Percentiles rank a stretch among this genome's conserved stretches.
Conservation (phyloP, 2,888 invertebrate species). For the Scaptomyza caliginosa region DNA sequence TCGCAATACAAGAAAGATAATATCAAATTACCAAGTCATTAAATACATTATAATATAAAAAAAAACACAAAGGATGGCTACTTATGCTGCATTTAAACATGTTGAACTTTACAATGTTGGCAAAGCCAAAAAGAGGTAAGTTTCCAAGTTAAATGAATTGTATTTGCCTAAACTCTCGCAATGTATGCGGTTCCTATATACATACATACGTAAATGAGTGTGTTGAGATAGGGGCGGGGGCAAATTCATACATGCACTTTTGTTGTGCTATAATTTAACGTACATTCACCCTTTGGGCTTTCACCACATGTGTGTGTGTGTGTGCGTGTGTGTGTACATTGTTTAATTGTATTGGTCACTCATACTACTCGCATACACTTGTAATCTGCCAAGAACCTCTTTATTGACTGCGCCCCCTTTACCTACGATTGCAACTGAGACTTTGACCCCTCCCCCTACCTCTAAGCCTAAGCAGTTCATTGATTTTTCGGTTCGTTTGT, state of each 20-base stretch:
- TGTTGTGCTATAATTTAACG: constrained; percentile 56
- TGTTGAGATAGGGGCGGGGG: neutral
- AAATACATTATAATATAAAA: constrained; percentile 21
- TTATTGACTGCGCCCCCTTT: constrained; percentile 19
- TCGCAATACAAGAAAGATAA: constrained; percentile 24
- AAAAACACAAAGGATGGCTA: constrained; percentile 88
- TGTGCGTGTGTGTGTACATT: constrained; percentile 18
- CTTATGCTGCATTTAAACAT: constrained; percentile 96
- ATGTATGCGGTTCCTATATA: neutral
- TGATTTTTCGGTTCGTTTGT: constrained; percentile 43
- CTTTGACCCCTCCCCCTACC: constrained; percentile 1
- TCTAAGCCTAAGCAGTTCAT: constrained; percentile 41
- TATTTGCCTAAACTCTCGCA: neutral
- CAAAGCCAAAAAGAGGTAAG: constrained; percentile 96
- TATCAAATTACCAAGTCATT: constrained; percentile 24
- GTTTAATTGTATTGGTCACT: constrained; percentile 27
- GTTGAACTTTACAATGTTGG: constrained; percentile 97
- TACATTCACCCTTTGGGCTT: constrained; percentile 57
- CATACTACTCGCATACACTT: constrained; percentile 1
- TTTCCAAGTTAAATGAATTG: constrained; percentile 9
- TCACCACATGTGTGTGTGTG: constrained; percentile 20
- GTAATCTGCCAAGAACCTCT: constrained; percentile 40
- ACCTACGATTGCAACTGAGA: neutral
- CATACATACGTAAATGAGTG: neutral
- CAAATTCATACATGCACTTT: constrained; percentile 3